Conservation (phyloP, 2,797 vertebrate genomes). For the Saxicola maurus region DNA sequence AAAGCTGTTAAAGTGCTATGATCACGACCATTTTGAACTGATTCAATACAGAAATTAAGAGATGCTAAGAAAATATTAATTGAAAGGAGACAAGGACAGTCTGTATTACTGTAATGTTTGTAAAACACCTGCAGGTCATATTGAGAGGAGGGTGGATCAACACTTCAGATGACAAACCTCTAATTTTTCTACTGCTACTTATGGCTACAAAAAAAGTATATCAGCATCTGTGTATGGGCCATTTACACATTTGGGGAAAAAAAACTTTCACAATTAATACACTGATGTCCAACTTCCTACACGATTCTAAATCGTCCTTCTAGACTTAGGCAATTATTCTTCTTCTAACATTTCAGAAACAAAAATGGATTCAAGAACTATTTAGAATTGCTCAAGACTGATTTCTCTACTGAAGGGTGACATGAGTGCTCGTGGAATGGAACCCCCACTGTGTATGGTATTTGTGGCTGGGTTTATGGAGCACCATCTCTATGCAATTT, state of each 20-base stretch:
- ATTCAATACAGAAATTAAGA: slow-evolving; percentile 17
- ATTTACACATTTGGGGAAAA: background rate
- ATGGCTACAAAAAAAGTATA: rapidly evolving
- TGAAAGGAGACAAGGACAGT: background rate
- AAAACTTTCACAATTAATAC: background rate
- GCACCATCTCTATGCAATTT: background rate
- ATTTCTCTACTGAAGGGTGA: background rate
- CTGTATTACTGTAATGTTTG: background rate
- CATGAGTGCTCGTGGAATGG: rapidly evolving
- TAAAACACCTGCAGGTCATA: background rate
- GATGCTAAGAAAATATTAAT: slow-evolving; percentile 23
- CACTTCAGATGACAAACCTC: background rate
- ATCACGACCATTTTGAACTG: background rate
- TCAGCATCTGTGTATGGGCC: background rate
- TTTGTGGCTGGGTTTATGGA: background rate
- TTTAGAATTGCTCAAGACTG: background rate
- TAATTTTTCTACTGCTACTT: background rate
- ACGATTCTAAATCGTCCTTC: background rate
- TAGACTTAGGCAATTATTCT: background rate
- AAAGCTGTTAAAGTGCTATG: slow-evolving; percentile 37
- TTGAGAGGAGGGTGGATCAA: background rate
- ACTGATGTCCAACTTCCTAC: background rate
- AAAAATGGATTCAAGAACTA: background rate
- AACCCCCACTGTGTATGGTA: background rate
- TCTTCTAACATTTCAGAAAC: background rate